These are phyloP conservation scores for Hemitrygon akajei DNA, from an alignment of 2,797 vertebrate species.

Conservation along the genomic window DNA sequence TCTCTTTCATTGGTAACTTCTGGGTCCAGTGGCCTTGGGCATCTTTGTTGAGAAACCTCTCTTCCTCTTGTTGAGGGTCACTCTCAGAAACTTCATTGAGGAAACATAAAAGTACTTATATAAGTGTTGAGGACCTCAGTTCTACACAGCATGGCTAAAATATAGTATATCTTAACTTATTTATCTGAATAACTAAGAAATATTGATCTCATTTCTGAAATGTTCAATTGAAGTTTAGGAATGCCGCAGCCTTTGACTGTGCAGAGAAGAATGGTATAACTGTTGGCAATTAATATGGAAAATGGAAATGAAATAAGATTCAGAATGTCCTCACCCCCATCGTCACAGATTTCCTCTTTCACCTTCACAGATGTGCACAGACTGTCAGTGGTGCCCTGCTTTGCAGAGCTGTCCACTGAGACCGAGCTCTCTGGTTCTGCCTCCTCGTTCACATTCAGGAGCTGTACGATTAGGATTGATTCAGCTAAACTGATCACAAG, in stretches of 20 bases:
- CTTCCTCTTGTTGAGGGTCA: slow-evolving; percentile 58
- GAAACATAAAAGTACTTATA: neutral
- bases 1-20: slow-evolving; percentile 56
- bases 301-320: neutral
- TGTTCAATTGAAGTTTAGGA: neutral
- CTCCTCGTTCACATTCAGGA: slow-evolving; percentile 61
- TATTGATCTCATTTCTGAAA: neutral
- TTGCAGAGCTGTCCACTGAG: slow-evolving; percentile 58
- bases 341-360: slow-evolving; percentile 50
- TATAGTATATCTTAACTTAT: no score
- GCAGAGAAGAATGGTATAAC: no score
- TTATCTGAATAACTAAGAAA: neutral
- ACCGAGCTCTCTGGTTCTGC: slow-evolving; percentile 55
- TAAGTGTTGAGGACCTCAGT: neutral
- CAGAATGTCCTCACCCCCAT: slow-evolving; percentile 48
- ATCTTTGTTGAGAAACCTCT: slow-evolving; percentile 45
- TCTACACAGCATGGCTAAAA: neutral
- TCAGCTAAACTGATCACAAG: slow-evolving; percentile 74
- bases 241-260: neutral
- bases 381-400: slow-evolving; percentile 54
- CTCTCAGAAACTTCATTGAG: slow-evolving; percentile 24
- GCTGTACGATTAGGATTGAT: slow-evolving; percentile 73
- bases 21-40: slow-evolving; percentile 49
- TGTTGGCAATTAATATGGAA: neutral
- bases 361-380: slow-evolving; percentile 56